Evolutionary conservation across 1,140 invertebrate species (phyloP).

Genomic region (Penaeus indicus): DNA sequence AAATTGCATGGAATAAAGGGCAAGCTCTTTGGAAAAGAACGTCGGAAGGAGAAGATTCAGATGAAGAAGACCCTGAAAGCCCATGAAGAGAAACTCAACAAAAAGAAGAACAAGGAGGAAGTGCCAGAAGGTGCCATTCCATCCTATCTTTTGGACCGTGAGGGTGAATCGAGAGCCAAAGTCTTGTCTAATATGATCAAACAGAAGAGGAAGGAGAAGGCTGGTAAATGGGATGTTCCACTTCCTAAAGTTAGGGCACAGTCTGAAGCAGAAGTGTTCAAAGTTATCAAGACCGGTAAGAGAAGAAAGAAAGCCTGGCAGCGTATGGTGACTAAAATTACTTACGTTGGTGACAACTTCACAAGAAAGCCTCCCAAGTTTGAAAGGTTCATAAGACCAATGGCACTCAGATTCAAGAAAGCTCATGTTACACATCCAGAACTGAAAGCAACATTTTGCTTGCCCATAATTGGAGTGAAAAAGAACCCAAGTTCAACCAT

Average conservation of each 20-base stretch:
- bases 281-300: slow-evolving; percentile 95
- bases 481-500: slow-evolving; percentile 98
- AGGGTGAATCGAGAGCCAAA: slow-evolving; percentile 93
- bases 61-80: slow-evolving; percentile 98
- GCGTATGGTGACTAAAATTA: slow-evolving; percentile 99
- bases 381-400: slow-evolving; percentile 98
- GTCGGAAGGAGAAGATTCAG: slow-evolving; percentile 98
- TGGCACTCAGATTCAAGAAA: slow-evolving; percentile 96
- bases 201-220: slow-evolving; percentile 99
- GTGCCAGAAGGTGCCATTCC: slow-evolving; percentile 92
- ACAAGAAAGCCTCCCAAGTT: slow-evolving; percentile 99
- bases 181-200: slow-evolving; percentile 99
- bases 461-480: slow-evolving; percentile 99
- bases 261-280: slow-evolving; percentile 98
- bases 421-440: slow-evolving; percentile 99
- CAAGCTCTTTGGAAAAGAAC: slow-evolving; percentile 96
- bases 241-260: slow-evolving; percentile 98
- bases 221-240: slow-evolving; percentile 99
- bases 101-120: slow-evolving; percentile 84
- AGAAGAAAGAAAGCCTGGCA: slow-evolving; percentile 98
- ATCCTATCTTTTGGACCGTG: slow-evolving; percentile 96
- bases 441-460: slow-evolving; percentile 97
- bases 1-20: slow-evolving; percentile 96
- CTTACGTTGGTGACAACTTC: slow-evolving; percentile 97
- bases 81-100: slow-evolving; percentile 91